Evolutionary conservation across 1,140 invertebrate genomes (phyloP), one percentile per base, ranked within the genome.

Genomic region (Papilio polyxenes): DNA sequence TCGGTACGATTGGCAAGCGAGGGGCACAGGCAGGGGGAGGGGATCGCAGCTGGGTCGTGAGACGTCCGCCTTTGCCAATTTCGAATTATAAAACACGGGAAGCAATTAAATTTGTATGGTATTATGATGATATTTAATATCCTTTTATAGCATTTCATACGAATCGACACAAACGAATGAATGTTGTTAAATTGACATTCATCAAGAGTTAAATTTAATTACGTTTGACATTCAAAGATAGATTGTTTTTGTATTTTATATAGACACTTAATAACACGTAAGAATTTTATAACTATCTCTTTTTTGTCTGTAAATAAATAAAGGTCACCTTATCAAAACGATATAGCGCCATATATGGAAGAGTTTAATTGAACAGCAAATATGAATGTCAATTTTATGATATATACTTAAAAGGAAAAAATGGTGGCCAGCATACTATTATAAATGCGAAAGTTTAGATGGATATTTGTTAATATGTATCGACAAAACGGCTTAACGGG

Each of bases 31-130:
- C 87, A 2, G 17, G n/a, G 86, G 86, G 87, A 81, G 86, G 87
- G 84, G 88, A 88, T 87, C 88, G 87, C 93, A 95, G 91, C 92
- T 94, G 93, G 83, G 91, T 80, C 83, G 75, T 56, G 59, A 56
- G 44, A 75, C 59, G 53, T 8, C 23, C 62, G 37, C 49, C 81
- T 78, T 80, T 81, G 72, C 75, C 72, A 69, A 82, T 77, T 77
- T 53, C 13, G 75, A 77, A 77, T 77, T 53, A 77, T 81, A 59
- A 69, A 44, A 62, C 40, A n/a, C 40, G 48, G 75, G 48, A 76
- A 49, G 48, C 40, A 76, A 76, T 76, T 72, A 72, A 15, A 11
- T 40, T 13, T 72, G 15, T 72, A 72, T 37, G 65, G 65, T 37
- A 40, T 40, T 72, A 37, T 72, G 37, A 72, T 37, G 31, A 72